Evolutionary conservation across 2,888 invertebrate genomes (phyloP).

Genomic region (Stenichneumon culpator): DNA sequence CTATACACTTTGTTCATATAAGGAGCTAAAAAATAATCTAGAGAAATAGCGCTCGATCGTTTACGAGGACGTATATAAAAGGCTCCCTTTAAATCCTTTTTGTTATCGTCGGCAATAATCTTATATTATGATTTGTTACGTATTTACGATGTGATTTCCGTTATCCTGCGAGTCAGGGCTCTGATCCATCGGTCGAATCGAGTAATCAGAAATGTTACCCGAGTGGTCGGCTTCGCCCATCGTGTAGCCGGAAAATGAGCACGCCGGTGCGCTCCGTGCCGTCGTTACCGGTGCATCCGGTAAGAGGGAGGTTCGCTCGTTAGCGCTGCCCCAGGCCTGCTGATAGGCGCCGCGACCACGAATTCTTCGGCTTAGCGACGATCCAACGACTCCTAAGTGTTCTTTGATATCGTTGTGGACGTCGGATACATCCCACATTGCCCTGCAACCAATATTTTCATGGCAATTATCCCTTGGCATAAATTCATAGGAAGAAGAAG

Average conservation of each 20-base stretch:
- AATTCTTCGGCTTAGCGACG: slow-evolving; percentile 91
- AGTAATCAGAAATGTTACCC: slow-evolving; percentile 70
- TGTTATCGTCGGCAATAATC: neutral
- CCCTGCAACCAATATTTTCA: slow-evolving; percentile 82
- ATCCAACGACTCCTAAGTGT: slow-evolving; percentile 96
- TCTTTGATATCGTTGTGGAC: slow-evolving; percentile 97
- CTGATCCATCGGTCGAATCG: slow-evolving; percentile 70
- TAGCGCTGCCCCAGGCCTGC: slow-evolving; percentile 88
- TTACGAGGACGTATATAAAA: slow-evolving; percentile 52
- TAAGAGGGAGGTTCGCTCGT: slow-evolving; percentile 81
- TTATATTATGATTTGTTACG: slow-evolving; percentile 70
- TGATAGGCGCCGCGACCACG: slow-evolving; percentile 92
- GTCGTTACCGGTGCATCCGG: slow-evolving; percentile 73
- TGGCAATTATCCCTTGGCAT: neutral
- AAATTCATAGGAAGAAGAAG: slow-evolving; percentile 46
- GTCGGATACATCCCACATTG: slow-evolving; percentile 99
- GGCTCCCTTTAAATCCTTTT: slow-evolving; percentile 10
- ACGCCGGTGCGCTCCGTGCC: slow-evolving; percentile 75
- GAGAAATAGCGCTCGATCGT: slow-evolving; percentile 23
- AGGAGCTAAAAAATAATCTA: slow-evolving; percentile 60
- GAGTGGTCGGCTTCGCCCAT: slow-evolving; percentile 72
- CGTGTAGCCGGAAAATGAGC: slow-evolving; percentile 75
- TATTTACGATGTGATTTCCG: slow-evolving; percentile 68
- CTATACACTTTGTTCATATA: slow-evolving; percentile 52
- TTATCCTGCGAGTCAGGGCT: slow-evolving; percentile 74